A percentile compares a stretch with the other conserved stretches of the same genome.
phyloP scores from a whole-genome alignment of 2,888 invertebrate genomes.

The Orthosia gothica region DNA sequence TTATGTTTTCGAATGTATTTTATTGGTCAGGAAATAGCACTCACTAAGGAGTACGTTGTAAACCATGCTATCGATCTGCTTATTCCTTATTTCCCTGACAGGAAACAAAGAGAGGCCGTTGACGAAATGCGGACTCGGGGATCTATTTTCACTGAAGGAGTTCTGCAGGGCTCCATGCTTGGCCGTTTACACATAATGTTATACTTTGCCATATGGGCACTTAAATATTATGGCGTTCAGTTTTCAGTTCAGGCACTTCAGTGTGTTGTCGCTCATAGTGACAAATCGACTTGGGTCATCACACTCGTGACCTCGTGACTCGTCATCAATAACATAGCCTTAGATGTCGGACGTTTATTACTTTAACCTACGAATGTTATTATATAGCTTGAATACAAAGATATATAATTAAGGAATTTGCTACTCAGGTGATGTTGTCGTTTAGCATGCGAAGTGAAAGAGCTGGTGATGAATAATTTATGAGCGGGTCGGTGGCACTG shows the following conservation, averaged over 20 bases:
- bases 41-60: neutral
- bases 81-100: neutral
- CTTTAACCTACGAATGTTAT: neutral
- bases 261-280: neutral
- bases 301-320: neutral
- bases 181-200: too few species aligned
- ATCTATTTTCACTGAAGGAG: neutral
- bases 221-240: too few species aligned
- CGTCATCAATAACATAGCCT: neutral
- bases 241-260: neutral
- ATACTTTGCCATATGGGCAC: too few species aligned
- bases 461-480: conserved; percentile 33
- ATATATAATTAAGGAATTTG: conserved; percentile 3
- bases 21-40: neutral
- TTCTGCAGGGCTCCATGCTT: neutral
- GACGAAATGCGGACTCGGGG: neutral
- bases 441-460: conserved; percentile 17
- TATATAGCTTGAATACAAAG: neutral
- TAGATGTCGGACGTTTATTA: neutral
- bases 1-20: neutral
- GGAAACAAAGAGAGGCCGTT: neutral
- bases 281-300: neutral
- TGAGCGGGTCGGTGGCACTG: neutral
- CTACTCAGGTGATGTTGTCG: neutral
- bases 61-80: neutral